Conservation (phyloP, 2,113 vertebrate species). For the Anhinga rufa region DNA sequence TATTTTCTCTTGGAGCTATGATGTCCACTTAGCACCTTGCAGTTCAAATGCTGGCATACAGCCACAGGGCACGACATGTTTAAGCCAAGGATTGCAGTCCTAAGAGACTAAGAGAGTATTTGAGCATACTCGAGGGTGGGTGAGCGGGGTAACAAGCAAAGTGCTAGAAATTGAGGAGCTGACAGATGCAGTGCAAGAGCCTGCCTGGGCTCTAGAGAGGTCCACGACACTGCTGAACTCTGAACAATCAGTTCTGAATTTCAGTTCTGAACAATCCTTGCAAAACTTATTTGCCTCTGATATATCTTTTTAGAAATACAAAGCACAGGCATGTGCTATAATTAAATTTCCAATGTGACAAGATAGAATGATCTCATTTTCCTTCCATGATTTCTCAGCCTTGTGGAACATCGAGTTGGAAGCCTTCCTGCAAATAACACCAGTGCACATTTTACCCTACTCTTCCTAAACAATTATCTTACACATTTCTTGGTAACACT, state of each 20-base stretch:
- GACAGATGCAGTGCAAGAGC: not conserved
- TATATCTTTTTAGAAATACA: not conserved
- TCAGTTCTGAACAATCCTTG: not conserved
- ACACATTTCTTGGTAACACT: not conserved
- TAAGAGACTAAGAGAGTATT: not conserved
- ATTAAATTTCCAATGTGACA: not conserved
- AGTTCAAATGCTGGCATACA: not conserved
- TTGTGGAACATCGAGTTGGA: not conserved
- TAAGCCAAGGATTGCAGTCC: not conserved
- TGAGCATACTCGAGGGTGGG: not conserved
- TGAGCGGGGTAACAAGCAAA: not conserved
- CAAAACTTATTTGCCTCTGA: not conserved
- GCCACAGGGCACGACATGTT: not conserved
- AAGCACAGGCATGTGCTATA: not conserved
- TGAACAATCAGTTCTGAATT: not conserved
- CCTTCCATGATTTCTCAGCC: not conserved
- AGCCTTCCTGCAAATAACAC: not conserved
- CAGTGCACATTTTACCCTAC: not conserved
- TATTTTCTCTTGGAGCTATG: not conserved
- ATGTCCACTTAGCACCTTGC: not conserved
- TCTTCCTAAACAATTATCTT: not conserved
- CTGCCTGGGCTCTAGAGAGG: not conserved
- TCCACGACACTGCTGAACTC: not conserved
- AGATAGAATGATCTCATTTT: not conserved
- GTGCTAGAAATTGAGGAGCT: not conserved